phyloP scores from a whole-genome alignment of 2,797 vertebrate genomes.

The Peromyscus aztecus region DNA sequence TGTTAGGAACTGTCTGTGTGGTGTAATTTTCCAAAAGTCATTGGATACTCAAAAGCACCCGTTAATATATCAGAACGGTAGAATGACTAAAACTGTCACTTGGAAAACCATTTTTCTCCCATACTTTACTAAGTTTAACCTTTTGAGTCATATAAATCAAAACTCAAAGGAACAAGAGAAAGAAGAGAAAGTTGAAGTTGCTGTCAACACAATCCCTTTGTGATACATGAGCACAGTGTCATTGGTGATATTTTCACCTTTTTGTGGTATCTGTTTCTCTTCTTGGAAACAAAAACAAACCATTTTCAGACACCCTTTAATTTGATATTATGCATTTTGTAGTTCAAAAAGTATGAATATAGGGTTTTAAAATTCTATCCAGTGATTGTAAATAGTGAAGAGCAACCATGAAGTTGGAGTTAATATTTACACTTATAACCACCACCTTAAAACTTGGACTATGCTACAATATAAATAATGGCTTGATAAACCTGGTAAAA shows the following conservation, averaged over 20 bases:
- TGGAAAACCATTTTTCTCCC: conserved; percentile 73
- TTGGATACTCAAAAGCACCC: conserved; percentile 62
- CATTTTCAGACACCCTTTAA: neutral
- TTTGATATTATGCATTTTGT: neutral
- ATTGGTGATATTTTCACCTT: conserved; percentile 37
- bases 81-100: conserved; percentile 78
- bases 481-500: neutral
- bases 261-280: neutral
- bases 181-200: conserved; percentile 66
- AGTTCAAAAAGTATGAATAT: conserved; percentile 5
- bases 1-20: conserved; percentile 65
- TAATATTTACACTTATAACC: neutral
- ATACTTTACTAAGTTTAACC: conserved; percentile 81
- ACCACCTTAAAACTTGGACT: neutral
- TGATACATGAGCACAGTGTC: conserved; percentile 54
- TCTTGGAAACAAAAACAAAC: neutral
- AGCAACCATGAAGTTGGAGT: neutral
- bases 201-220: conserved; percentile 71
- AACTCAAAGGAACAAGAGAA: conserved; percentile 74
- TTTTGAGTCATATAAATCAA: conserved; percentile 83
- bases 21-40: conserved; percentile 65
- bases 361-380: neutral
- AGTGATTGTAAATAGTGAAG: neutral
- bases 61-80: conserved; percentile 75
- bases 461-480: neutral